Base-by-base conservation (phyloP, 2,113 vertebrate genomes). In the Pavo muticus region DNA sequence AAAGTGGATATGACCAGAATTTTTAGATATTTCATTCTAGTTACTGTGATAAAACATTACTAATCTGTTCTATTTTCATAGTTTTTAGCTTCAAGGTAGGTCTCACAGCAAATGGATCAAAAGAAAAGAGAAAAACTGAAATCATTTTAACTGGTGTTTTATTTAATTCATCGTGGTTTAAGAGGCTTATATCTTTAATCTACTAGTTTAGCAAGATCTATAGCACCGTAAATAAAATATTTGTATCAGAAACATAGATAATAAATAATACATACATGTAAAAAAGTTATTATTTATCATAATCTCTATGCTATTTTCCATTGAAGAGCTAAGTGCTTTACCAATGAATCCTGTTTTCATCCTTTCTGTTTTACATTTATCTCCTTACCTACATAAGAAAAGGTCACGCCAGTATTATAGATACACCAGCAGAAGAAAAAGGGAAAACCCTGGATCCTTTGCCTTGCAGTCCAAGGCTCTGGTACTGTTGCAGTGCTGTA, bases 361-460 rank as follows among this genome's bases (percentile, higher is more conserved):
- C 27, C 19, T 88, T 12, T 56, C 14, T 9, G 14, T 63, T 87
- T 70, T 45, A 54, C 0, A 0, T 61, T 84, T 84, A 78, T 77
- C 27, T 84, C 18, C 15, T 37, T 61, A 25, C 4, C n/a, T 68
- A 39, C 47, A 48, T 27, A 74, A 45, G 11, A 45, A 74, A 84
- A 63, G 4, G 5, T n/a, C 42, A 2, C 47, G 14, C 35, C 61
- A 16, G 7, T 61, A 8, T 76, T 50, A 39, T 2, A 14, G 7
- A 5, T 21, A 56, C 0, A 0, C 29, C 21, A 59, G 63, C 7
- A 52, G 35, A 77, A 67, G 9, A 69, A 71, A 6, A 68, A 81
- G 67, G 14, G 9, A 85, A 82, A 90, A 48, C 2, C 11, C 11
- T 24, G 7, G 21, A 60, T 77, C 30, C 11, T 71, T 84, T 40